Evolutionary conservation across 2,113 vertebrate genomes (phyloP).

Genomic region (Ancistrus triradiatus): DNA sequence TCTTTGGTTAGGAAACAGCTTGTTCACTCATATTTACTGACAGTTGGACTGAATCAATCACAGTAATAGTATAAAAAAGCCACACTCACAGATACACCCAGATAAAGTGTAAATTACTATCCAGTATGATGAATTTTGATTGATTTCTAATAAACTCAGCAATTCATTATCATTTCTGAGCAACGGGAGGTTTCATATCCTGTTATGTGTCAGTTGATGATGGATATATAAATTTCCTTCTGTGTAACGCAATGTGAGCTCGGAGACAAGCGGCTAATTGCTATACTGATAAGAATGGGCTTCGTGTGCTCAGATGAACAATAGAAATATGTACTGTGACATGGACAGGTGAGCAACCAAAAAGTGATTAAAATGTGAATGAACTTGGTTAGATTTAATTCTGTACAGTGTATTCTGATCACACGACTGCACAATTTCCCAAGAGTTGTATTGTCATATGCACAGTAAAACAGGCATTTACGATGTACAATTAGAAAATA

Average conservation of each 20-base stretch:
- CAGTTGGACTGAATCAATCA: slow-evolving; percentile 24
- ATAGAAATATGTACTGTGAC: not conserved
- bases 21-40: slow-evolving; percentile 37
- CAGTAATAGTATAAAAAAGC: slow-evolving; percentile 2
- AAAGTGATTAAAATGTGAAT: too few species aligned
- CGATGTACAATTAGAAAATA: too few species aligned
- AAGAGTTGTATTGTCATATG: too few species aligned
- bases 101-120: slow-evolving; percentile 26
- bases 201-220: slow-evolving; percentile 24
- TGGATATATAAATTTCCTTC: slow-evolving; percentile 35
- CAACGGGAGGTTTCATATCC: slow-evolving; percentile 44
- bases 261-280: slow-evolving; percentile 12
- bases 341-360: not conserved
- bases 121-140: slow-evolving; percentile 33
- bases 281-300: slow-evolving; percentile 5
- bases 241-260: slow-evolving; percentile 11
- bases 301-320: not conserved
- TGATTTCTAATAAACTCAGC: slow-evolving; percentile 49
- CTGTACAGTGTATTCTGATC: too few species aligned
- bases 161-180: slow-evolving; percentile 26
- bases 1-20: slow-evolving; percentile 24
- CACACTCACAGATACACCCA: not conserved
- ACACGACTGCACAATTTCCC: too few species aligned
- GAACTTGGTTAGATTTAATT: too few species aligned
- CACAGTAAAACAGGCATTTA: too few species aligned